Conservation (phyloP, 2,797 vertebrate genomes). For the Acanthornis magna region DNA sequence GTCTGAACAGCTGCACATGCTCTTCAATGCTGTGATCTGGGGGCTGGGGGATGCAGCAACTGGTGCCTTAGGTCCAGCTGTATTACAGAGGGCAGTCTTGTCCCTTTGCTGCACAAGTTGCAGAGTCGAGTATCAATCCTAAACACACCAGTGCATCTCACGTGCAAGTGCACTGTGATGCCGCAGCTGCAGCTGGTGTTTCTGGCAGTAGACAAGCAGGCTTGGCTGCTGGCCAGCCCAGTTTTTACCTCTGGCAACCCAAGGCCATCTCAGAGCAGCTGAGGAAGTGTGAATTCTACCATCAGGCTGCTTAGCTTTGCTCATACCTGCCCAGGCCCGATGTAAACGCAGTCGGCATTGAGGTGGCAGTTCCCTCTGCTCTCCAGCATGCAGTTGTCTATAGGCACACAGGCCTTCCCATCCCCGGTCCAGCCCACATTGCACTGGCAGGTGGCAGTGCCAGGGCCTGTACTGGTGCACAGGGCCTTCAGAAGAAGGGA, state of each 20-base stretch:
- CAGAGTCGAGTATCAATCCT: background rate
- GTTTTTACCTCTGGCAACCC: background rate
- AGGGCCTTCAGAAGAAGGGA: slow-evolving; percentile 74
- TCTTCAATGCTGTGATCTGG: background rate
- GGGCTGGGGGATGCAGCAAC: background rate
- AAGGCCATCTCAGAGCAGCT: background rate
- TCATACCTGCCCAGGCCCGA: slow-evolving; percentile 89
- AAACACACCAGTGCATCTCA: background rate
- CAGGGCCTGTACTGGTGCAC: slow-evolving; percentile 78
- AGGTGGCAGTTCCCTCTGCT: slow-evolving; percentile 83
- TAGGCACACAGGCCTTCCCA: slow-evolving; percentile 82
- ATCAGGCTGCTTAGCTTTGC: background rate
- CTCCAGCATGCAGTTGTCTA: slow-evolving; percentile 86
- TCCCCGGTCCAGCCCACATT: slow-evolving; percentile 89
- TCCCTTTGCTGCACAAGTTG: background rate
- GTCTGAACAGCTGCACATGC: background rate
- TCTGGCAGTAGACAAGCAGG: background rate
- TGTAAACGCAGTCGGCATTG: slow-evolving; percentile 80
- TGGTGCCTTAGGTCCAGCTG: background rate
- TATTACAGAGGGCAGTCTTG: background rate
- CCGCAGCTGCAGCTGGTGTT: background rate
- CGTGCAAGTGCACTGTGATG: background rate
- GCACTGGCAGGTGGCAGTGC: slow-evolving; percentile 82
- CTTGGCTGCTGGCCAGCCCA: background rate
- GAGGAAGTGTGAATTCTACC: background rate